Percentiles rank a stretch among this genome's conserved stretches.
phyloP scores from a whole-genome alignment of 2,888 invertebrate species.

The Tromatobia lineatoria region DNA sequence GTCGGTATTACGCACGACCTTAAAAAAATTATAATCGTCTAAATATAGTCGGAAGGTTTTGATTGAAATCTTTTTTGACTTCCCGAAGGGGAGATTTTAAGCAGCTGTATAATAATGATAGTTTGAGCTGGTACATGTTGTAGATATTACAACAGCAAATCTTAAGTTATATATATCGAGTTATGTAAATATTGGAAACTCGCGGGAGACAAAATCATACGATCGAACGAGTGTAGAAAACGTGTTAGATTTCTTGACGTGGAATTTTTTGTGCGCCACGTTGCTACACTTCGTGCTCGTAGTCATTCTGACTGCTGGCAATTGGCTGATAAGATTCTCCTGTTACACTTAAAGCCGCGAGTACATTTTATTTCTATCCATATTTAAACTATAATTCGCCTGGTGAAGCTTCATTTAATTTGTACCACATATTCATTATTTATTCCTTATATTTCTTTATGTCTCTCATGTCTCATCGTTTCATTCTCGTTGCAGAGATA shows the following conservation, averaged over 20 bases:
- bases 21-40: background rate
- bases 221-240: slow-evolving; percentile 17
- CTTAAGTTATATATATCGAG: background rate
- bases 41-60: background rate
- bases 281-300: slow-evolving; percentile 42
- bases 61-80: background rate
- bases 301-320: slow-evolving; percentile 14
- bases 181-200: slow-evolving; percentile 47
- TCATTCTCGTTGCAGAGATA: slow-evolving; percentile 1
- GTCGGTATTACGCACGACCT: too few species aligned
- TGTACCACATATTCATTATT: background rate
- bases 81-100: background rate
- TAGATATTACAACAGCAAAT: slow-evolving; percentile 4
- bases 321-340: slow-evolving; percentile 22
- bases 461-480: background rate
- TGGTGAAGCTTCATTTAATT: background rate
- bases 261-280: slow-evolving; percentile 45
- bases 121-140: background rate
- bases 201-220: background rate
- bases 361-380: background rate
- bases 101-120: slow-evolving; percentile 9
- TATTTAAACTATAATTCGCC: slow-evolving; percentile 1
- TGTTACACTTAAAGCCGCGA: background rate
- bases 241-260: slow-evolving; percentile 33
- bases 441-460: background rate